Evolutionary conservation across 1,140 invertebrate species (phyloP), one percentile per base, ranked within the genome.

Genomic region (Nephila pilipes): DNA sequence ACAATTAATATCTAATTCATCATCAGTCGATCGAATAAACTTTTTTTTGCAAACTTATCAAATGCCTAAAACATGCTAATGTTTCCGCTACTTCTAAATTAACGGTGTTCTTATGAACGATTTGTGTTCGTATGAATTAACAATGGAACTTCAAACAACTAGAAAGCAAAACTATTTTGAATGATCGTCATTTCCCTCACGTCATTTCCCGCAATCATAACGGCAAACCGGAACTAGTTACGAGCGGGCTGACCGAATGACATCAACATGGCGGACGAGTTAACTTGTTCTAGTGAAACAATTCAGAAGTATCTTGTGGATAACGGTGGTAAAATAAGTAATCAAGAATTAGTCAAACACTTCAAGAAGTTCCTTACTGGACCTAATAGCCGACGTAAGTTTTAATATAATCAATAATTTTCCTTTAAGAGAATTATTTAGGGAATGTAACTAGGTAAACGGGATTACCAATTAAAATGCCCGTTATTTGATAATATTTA

Each of bases 331-430:
- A 97, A 97, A 96, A 97, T 98, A 85, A 97, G 97, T 94, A 98
- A 98, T 95, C 97, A 97, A 95, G 97, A 98, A 93, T 96, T 98
- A 92, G 98, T 98, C 58, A 98, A 98, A 95, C 97, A 98, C 96
- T 99, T 98, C 94, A 98, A 98, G 95, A 96, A 96, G 92, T 98
- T 97, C 95, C 96, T 99, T 36, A 98, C 97, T 87, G 97, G 98
- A 96, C 97, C 97, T 5, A 96, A 96, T 93, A 97, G 96, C 87
- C 96, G 97, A 97, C 97, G 97, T 98, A 96, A 96, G 96, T 96
- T 29, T 38, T 0, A 63, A 36, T 57, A 22, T 69, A 57, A 57
- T 89, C 0, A 12, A 2, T 36, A 18, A 0, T 6, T 83, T 83
- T 5, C 25, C 14, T 5, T 25, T 25, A 29, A 16, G 20, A 29